Evolutionary conservation across 2,113 vertebrate species (phyloP), one percentile per base, ranked within the genome.

Genomic region (Tragelaphus scriptus): DNA sequence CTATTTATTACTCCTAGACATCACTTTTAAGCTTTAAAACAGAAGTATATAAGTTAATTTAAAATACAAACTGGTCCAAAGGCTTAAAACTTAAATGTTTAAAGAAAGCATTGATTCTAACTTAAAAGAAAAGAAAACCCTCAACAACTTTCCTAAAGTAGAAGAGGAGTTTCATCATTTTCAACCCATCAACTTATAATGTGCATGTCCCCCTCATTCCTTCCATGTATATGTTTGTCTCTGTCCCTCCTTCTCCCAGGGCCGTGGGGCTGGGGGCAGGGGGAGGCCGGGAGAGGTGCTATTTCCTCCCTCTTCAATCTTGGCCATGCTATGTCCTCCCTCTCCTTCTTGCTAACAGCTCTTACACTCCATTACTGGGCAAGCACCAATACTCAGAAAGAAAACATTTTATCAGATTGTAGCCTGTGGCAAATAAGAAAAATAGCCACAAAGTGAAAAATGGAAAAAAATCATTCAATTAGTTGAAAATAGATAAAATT

Each of bases 1-100:
- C 53, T 90, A 47, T 58, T 94, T 95, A 97, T 94, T 90, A 63
- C 30, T 93, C 58, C 53, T 96, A 95, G 61, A 94, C 85, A 93
- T 86, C 51, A 97, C 47, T 49, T 85, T 90, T 32, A 81, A 85
- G 55, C 40, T 97, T 95, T 91, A 97, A 94, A 96, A 65, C 30
- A 87, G n/a, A 97, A 97, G 90, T 40, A 47, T 21, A 1, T 75
- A 87, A 95, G 63, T 95, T 53, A 75, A 71, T 55, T 88, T 95
- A 96, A 94, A 96, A 91, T 79, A 58, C 26, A 91, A 95, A 91
- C 58, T 63, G n/a, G 40, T 56, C 89, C 7, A 77, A 40, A 94
- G 53, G 30, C 14, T 92, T 85, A 96, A 92, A 56, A 95, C 28
- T 56, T 95, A 79, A 92, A 44, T 86, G 32, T 81, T 95, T 92